phyloP scores from a whole-genome alignment of 2,797 vertebrate species.

The Hydrolagus colliei region DNA sequence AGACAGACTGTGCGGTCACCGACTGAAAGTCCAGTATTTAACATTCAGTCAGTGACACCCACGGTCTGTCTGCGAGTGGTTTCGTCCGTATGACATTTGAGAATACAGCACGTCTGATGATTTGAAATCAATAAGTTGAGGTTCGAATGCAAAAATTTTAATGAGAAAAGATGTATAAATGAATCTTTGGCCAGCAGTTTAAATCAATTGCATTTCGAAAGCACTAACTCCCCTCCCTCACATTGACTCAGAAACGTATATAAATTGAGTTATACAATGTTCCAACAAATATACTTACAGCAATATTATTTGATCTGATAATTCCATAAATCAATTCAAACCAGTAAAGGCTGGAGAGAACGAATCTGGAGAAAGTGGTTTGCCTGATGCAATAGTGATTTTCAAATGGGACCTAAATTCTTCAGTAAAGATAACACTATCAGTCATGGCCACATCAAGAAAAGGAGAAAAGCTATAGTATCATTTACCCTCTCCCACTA shows the following conservation, averaged over 20 bases:
- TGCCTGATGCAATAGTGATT: not conserved
- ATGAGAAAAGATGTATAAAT: no score
- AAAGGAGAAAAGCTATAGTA: not conserved
- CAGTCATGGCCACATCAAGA: not conserved
- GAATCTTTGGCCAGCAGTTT: not conserved
- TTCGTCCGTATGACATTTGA: not conserved
- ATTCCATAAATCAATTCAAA: not conserved
- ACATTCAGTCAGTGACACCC: no score
- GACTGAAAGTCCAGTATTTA: conserved; percentile 4
- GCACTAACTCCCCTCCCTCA: no score
- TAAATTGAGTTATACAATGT: not conserved
- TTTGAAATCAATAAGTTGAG: not conserved
- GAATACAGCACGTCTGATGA: not conserved
- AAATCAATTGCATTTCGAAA: not conserved
- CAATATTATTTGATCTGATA: not conserved
- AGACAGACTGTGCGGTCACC: conserved; percentile 1
- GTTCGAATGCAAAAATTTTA: not conserved
- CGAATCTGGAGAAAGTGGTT: no score
- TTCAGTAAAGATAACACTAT: not conserved
- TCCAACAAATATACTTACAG: not conserved
- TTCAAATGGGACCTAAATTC: not conserved
- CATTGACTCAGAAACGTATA: not conserved
- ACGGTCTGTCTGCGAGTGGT: no score
- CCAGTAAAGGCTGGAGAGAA: not conserved
- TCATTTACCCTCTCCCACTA: not conserved